Conservation (phyloP, 2,888 invertebrate genomes). For the Biston stratarius region DNA sequence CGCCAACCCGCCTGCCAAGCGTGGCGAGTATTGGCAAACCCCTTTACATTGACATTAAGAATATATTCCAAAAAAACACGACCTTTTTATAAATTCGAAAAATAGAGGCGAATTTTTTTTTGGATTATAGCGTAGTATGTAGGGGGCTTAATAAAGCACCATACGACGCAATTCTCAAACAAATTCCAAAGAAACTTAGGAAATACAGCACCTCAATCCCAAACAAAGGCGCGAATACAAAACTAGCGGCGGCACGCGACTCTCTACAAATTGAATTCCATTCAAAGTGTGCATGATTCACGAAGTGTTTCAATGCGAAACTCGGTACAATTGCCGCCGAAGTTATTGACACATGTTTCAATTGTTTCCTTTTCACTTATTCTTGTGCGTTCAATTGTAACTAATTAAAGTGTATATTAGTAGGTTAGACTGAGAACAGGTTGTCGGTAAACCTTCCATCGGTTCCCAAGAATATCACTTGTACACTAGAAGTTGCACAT, state of each 20-base stretch:
- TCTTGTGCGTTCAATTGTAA: no score
- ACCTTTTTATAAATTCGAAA: no score
- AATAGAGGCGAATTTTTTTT: neutral
- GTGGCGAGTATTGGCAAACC: no score
- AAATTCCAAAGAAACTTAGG: conserved; percentile 1
- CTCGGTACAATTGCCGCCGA: conserved; percentile 30
- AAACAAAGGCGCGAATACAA: conserved; percentile 30
- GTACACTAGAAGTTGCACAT: no score
- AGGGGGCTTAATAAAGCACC: neutral
- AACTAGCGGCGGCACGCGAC: conserved; percentile 31
- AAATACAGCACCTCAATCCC: conserved; percentile 10
- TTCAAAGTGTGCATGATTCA: conserved; percentile 46
- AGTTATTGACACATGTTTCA: neutral
- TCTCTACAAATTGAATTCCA: conserved; percentile 48
- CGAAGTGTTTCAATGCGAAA: conserved; percentile 40
- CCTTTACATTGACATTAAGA: no score
- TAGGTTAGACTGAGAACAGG: no score
- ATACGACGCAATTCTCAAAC: neutral
- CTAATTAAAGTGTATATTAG: no score
- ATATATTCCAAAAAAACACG: no score
- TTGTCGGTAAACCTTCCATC: no score
- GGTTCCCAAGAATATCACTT: no score
- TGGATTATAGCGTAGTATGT: no score
- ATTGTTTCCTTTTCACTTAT: neutral
- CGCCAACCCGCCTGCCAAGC: no score